phyloP scores from a whole-genome alignment of 2,797 vertebrate genomes.

The Sus cebifrons region DNA sequence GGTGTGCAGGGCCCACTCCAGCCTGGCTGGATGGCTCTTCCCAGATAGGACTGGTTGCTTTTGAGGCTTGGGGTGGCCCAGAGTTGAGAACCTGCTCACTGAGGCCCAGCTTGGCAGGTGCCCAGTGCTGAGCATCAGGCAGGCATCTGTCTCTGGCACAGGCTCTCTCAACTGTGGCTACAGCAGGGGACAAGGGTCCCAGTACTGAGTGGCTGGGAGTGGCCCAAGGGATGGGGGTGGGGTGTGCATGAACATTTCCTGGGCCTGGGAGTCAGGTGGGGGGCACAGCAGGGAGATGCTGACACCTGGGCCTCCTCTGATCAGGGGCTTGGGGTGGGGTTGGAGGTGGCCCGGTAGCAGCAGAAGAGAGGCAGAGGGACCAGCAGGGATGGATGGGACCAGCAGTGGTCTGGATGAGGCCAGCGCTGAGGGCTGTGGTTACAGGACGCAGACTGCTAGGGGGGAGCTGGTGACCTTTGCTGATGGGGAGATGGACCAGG shows the following conservation, averaged over 20 bases:
- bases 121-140: background rate
- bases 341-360: background rate
- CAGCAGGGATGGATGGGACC: too few species aligned
- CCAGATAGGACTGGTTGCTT: background rate
- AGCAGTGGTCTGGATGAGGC: too few species aligned
- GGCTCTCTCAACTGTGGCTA: fast-evolving
- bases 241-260: background rate
- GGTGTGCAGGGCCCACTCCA: fast-evolving
- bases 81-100: too few species aligned
- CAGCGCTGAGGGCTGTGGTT: background rate
- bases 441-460: fast-evolving
- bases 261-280: background rate
- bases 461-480: background rate
- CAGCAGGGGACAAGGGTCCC: fast-evolving
- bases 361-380: background rate
- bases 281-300: background rate
- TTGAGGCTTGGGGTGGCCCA: background rate
- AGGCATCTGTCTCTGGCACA: fast-evolving
- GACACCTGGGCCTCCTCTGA: background rate
- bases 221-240: too few species aligned
- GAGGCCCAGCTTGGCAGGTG: background rate
- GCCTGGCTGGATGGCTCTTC: background rate
- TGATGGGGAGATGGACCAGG: too few species aligned
- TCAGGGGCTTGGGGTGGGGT: fast-evolving
- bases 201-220: background rate